Conservation (phyloP, 2,113 vertebrate genomes). For the Pristiophorus japonicus region DNA sequence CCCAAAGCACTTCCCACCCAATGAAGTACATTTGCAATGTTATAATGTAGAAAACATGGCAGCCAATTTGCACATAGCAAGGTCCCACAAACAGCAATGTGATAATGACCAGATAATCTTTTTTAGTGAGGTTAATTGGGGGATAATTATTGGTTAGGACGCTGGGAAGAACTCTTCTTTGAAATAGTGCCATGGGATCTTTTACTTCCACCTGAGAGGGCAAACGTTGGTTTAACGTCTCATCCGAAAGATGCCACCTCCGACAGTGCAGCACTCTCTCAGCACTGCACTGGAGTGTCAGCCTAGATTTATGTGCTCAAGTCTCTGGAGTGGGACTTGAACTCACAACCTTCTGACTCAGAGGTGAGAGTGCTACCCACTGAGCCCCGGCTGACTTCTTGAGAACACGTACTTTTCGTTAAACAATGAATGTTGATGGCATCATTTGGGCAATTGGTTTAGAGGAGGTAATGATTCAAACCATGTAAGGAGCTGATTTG, state of each 20-base stretch:
- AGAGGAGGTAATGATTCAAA: not conserved
- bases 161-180: not conserved
- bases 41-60: not conserved
- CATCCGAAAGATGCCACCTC: not conserved
- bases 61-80: not conserved
- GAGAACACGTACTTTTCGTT: not conserved
- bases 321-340: not conserved
- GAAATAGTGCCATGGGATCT: not conserved
- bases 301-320: too few species aligned
- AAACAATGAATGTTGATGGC: not conserved
- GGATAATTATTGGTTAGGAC: not conserved
- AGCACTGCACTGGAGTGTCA: not conserved
- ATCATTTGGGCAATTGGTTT: not conserved
- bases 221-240: not conserved
- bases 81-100: not conserved
- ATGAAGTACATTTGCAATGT: not conserved
- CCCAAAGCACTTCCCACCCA: not conserved
- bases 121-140: not conserved
- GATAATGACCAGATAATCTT: not conserved
- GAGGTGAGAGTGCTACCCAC: not conserved
- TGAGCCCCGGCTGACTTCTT: not conserved
- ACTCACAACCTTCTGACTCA: not conserved
- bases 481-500: not conserved
- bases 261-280: not conserved
- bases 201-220: not conserved